These are phyloP conservation scores for Acleris laterana DNA, from an alignment of 2,888 invertebrate species.

Conservation along the genomic window DNA sequence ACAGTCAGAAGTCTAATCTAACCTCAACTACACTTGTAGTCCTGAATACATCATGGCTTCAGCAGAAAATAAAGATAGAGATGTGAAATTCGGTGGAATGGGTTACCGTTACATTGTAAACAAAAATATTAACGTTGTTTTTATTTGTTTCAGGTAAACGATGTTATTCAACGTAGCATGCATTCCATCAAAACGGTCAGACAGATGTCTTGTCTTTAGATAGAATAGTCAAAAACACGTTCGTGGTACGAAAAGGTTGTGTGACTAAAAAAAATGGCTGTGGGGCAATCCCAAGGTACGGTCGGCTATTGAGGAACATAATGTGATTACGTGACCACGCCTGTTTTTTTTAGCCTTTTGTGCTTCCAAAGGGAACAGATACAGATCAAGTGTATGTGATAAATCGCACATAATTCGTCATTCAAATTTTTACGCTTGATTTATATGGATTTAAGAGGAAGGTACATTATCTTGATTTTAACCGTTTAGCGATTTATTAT, in stretches of 20 bases:
- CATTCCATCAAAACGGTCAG: constrained; percentile 7
- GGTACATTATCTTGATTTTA: no score
- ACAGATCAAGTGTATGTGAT: no score
- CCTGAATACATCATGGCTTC: no score
- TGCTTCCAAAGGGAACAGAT: not conserved
- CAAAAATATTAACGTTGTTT: not conserved
- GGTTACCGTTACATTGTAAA: no score
- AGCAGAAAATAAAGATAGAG: no score
- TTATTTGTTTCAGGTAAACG: constrained; percentile 26
- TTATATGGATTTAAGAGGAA: no score
- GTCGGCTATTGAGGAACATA: constrained; percentile 2
- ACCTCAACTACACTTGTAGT: no score
- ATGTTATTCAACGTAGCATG: not conserved
- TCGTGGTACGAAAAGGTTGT: not conserved
- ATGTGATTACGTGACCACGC: constrained; percentile 3
- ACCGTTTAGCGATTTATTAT: no score
- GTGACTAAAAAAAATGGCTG: constrained; percentile 3
- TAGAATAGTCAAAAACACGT: not conserved
- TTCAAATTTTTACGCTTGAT: no score
- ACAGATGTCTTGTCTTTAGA: not conserved
- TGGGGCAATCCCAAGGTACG: constrained; percentile 15
- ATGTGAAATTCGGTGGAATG: no score
- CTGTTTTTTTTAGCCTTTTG: not conserved
- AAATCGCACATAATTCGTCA: no score
- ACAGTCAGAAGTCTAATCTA: no score